phyloP scores from a whole-genome alignment of 2,113 vertebrate species.

The Perca flavescens region DNA sequence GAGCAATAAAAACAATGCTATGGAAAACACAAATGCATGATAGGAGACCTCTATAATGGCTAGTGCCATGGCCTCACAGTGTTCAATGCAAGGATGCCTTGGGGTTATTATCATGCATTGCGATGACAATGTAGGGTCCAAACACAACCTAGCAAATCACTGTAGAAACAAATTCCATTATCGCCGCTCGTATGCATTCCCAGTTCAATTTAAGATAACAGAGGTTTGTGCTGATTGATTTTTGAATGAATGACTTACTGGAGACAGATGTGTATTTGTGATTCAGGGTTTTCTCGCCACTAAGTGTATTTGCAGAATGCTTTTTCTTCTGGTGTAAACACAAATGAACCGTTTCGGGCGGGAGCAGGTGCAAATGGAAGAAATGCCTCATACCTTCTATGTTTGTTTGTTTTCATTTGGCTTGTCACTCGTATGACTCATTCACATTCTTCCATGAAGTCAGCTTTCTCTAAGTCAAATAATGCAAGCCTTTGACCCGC shows the following conservation, averaged over 20 bases:
- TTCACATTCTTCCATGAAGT: not conserved
- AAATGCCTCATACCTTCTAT: not conserved
- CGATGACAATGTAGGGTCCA: conserved; percentile 35
- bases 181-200: conserved; percentile 36
- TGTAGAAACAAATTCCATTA: conserved; percentile 60
- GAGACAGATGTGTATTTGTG: conserved; percentile 38
- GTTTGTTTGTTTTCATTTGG: not conserved
- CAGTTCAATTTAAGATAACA: conserved; percentile 69
- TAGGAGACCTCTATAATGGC: conserved; percentile 31
- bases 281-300: conserved; percentile 17
- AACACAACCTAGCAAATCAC: conserved; percentile 38
- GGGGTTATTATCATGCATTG: conserved; percentile 43
- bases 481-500: not conserved
- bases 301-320: conserved; percentile 37
- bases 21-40: conserved; percentile 27
- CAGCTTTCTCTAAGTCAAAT: not conserved
- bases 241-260: conserved; percentile 48
- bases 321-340: conserved; percentile 7
- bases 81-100: conserved; percentile 38
- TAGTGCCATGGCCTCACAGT: not conserved
- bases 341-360: not conserved
- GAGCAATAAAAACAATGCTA: conserved; percentile 14
- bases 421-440: not conserved
- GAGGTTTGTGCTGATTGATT: conserved; percentile 49
- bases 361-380: not conserved